These are phyloP conservation scores for Caenorhabditis elegans DNA, from an alignment of 1,140 invertebrate genomes.

Conservation along the genomic window DNA sequence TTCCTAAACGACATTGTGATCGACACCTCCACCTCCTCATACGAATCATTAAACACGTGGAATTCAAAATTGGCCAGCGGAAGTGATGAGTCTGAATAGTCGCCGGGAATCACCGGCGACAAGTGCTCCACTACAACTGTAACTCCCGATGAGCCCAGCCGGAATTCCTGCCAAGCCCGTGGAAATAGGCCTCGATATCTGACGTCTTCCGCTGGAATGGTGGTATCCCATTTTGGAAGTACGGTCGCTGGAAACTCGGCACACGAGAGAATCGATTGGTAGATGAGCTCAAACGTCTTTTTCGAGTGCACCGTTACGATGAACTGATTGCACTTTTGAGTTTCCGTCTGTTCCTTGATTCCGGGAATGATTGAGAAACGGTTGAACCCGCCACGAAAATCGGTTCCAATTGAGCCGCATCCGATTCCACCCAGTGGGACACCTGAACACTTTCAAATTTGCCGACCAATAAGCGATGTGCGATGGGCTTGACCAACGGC, in stretches of 20 bases:
- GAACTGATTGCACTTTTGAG: conserved; percentile 50
- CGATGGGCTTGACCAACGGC: too few relatives aligned
- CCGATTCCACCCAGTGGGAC: conserved; percentile 89
- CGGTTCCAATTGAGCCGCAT: conserved; percentile 82
- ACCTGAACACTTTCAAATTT: too few relatives aligned
- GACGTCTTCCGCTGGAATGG: neutral
- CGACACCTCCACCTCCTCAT: conserved; percentile 75
- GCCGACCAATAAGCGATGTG: too few relatives aligned
- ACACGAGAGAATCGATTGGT: conserved; percentile 80
- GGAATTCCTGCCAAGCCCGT: conserved; percentile 35
- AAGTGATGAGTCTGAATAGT: conserved; percentile 83
- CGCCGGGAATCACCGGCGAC: conserved; percentile 83
- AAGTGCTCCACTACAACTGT: conserved; percentile 79
- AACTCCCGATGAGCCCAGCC: neutral
- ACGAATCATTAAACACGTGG: conserved; percentile 77
- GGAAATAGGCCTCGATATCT: conserved; percentile 44
- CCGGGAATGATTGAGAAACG: conserved; percentile 83
- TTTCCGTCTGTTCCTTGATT: conserved; percentile 75
- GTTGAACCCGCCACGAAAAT: conserved; percentile 88
- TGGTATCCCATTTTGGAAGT: conserved; percentile 70
- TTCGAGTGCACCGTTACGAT: neutral
- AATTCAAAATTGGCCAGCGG: conserved; percentile 85
- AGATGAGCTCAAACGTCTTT: conserved; percentile 70
- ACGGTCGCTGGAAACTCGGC: conserved; percentile 80
- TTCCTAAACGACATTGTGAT: conserved; percentile 88